These are phyloP conservation scores for Venturia canescens DNA, from an alignment of 1,140 invertebrate genomes.

Conservation along the genomic window DNA sequence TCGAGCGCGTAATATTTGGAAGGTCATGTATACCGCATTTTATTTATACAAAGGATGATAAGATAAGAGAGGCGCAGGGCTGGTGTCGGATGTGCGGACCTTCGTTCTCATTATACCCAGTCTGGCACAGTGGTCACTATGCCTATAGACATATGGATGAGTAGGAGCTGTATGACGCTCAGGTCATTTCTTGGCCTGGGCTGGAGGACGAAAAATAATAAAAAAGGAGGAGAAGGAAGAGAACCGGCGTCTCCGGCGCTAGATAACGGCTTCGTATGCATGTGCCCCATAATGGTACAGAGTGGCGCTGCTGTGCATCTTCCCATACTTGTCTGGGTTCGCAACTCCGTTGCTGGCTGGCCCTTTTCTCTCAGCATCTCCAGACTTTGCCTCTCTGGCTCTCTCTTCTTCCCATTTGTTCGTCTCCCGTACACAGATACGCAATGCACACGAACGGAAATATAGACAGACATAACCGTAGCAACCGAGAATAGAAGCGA, in stretches of 20 bases:
- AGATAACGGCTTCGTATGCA: slow-evolving; percentile 50
- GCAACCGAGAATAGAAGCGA: background rate
- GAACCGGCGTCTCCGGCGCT: slow-evolving; percentile 46
- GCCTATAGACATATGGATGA: background rate
- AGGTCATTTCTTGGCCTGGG: slow-evolving; percentile 17
- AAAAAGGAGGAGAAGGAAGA: background rate
- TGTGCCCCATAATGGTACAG: slow-evolving; percentile 35
- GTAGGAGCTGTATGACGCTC: background rate
- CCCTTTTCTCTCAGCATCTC: slow-evolving; percentile 4
- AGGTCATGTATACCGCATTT: background rate
- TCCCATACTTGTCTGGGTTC: slow-evolving; percentile 9
- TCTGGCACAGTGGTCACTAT: background rate
- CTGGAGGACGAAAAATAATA: background rate
- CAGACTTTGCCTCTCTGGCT: background rate
- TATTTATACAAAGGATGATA: slow-evolving; percentile 1
- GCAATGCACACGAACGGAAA: background rate
- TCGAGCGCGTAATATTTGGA: background rate
- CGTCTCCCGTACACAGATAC: background rate
- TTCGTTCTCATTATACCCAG: background rate
- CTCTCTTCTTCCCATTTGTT: background rate
- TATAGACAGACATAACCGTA: background rate
- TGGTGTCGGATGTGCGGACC: background rate
- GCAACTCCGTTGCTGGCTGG: background rate
- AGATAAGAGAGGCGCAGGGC: background rate
- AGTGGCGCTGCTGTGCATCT: slow-evolving; percentile 25